A percentile compares a stretch with the other conserved stretches of the same genome.
phyloP scores from a whole-genome alignment of 1,140 invertebrate species.

The Camponotus pennsylvanicus region DNA sequence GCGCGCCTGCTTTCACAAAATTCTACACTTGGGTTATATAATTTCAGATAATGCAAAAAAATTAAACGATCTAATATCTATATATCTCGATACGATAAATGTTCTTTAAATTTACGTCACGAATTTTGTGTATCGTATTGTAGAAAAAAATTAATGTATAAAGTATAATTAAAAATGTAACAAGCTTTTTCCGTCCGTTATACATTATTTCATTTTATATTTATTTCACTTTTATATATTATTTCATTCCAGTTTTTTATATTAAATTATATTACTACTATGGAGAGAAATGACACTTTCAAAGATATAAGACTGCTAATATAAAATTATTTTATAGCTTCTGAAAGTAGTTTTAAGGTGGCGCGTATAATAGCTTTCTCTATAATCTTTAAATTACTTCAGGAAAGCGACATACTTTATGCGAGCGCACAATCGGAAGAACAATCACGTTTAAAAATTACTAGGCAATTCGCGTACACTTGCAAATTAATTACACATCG shows the following conservation, averaged over 20 bases:
- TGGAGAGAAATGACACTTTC: not conserved
- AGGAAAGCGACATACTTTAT: slow-evolving; percentile 31
- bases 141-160: no score
- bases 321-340: not conserved
- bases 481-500: not conserved
- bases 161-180: no score
- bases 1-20: not conserved
- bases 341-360: not conserved
- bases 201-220: no score
- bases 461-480: not conserved
- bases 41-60: not conserved
- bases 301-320: not conserved
- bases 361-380: slow-evolving; percentile 23
- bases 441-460: not conserved
- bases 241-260: no score
- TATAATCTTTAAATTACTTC: slow-evolving; percentile 27
- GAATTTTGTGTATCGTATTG: not conserved
- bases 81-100: not conserved
- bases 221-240: no score
- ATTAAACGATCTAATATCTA: not conserved
- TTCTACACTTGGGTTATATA: not conserved
- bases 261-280: not conserved
- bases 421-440: not conserved
- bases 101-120: not conserved
- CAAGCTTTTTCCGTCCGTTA: no score